phyloP scores from a whole-genome alignment of 2,113 vertebrate species.

The Saccopteryx leptura region DNA sequence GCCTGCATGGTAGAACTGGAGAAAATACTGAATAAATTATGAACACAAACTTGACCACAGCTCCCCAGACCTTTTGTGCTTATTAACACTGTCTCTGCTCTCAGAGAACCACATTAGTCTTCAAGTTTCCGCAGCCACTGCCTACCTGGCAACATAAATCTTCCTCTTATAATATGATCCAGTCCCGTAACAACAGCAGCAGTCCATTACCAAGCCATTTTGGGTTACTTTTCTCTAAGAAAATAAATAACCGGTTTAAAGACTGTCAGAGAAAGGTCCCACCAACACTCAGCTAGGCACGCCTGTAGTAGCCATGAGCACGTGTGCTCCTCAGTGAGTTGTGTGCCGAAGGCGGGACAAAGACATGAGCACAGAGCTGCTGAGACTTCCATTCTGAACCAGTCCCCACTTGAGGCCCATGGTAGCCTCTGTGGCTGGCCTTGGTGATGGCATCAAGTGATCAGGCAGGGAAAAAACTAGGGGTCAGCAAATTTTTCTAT shows the following conservation, averaged over 20 bases:
- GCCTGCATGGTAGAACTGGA: not conserved
- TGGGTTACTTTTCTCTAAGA: constrained; percentile 67
- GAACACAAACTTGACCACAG: not conserved
- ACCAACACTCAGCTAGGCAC: not conserved
- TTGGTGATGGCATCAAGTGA: not conserved
- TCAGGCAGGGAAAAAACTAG: not conserved
- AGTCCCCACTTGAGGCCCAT: not conserved
- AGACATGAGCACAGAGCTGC: rapidly evolving
- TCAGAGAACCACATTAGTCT: constrained; percentile 44
- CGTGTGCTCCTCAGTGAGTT: not conserved
- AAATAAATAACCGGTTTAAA: constrained; percentile 78
- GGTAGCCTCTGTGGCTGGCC: not conserved
- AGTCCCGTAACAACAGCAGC: not conserved
- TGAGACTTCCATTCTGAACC: not conserved
- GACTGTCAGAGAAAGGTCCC: constrained; percentile 49
- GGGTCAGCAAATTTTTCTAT: not conserved
- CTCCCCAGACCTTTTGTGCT: not conserved
- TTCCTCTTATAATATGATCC: not conserved
- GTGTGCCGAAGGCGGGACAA: not conserved
- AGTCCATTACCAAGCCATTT: constrained; percentile 67
- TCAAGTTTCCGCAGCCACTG: constrained; percentile 6
- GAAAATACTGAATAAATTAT: constrained; percentile 48
- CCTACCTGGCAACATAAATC: constrained; percentile 68
- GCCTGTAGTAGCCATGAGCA: not conserved
- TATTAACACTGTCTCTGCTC: constrained; percentile 51